Percentiles rank a stretch among this genome's conserved stretches.
Evolutionary conservation across 2,113 vertebrate genomes (phyloP).

Genomic region (Ptilonorhynchus violaceus): DNA sequence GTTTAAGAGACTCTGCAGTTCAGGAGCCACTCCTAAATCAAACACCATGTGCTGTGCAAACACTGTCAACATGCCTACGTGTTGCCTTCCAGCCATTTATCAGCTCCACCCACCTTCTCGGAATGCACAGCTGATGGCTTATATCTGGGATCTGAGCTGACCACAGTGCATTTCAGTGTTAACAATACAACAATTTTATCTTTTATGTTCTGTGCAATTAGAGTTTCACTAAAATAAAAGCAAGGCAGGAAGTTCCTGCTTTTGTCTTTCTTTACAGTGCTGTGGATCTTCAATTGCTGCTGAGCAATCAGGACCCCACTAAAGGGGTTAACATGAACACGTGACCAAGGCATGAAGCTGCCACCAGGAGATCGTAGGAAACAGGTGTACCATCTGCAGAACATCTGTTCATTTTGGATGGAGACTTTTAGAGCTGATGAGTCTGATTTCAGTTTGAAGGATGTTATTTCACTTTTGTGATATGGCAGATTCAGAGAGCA

Average conservation of each 20-base stretch:
- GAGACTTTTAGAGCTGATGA: background rate
- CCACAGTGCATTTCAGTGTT: background rate
- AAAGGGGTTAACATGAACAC: background rate
- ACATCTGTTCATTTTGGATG: background rate
- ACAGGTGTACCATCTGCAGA: background rate
- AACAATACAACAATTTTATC: background rate
- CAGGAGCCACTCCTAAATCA: slow-evolving; percentile 36
- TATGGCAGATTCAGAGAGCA: fast-evolving
- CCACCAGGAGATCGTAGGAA: background rate
- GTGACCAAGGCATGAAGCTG: background rate
- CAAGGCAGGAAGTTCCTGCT: background rate
- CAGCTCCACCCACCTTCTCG: background rate
- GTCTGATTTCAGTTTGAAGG: background rate
- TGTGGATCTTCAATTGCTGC: background rate
- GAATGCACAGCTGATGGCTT: background rate
- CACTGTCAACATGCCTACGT: background rate
- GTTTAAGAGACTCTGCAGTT: background rate
- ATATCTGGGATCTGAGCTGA: background rate
- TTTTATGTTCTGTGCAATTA: background rate
- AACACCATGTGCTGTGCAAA: slow-evolving; percentile 20
- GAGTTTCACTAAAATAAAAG: background rate
- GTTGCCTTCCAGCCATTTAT: background rate
- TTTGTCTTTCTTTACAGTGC: background rate
- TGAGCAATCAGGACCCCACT: background rate
- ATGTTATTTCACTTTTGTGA: background rate